Evolutionary conservation across 1,140 invertebrate species (phyloP).

Genomic region (Drosophila nannoptera): DNA sequence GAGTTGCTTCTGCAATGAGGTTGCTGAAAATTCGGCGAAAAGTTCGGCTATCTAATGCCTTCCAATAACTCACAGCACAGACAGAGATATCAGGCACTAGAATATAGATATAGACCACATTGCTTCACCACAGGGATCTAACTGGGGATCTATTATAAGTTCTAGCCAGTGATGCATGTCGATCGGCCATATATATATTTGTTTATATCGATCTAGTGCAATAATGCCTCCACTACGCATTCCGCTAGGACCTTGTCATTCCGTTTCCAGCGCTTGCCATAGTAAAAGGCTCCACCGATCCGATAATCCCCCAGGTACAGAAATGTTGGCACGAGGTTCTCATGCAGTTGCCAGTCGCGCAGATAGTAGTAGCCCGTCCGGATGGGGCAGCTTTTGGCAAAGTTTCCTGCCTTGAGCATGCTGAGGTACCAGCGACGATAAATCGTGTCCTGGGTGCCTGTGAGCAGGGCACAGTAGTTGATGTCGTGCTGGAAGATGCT

Average conservation of each 20-base stretch:
- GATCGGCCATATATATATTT: background rate
- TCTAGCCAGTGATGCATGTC: too few species aligned
- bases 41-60: background rate
- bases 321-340: background rate
- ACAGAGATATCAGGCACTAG: background rate
- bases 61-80: slow-evolving; percentile 32
- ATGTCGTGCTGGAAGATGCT: background rate
- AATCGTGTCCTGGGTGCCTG: background rate
- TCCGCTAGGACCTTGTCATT: background rate
- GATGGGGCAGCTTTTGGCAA: background rate
- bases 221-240: background rate
- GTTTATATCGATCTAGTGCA: background rate
- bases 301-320: background rate
- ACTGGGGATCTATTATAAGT: too few species aligned
- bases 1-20: slow-evolving; percentile 38
- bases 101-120: background rate
- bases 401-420: background rate
- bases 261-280: background rate
- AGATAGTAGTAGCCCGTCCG: background rate
- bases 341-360: background rate
- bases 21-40: background rate
- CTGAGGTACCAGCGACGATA: background rate
- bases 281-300: background rate
- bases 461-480: background rate
- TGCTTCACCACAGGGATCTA: background rate